These are phyloP conservation scores for Ctenicera cuprea DNA, from an alignment of 2,888 invertebrate genomes.

Conservation along the genomic window DNA sequence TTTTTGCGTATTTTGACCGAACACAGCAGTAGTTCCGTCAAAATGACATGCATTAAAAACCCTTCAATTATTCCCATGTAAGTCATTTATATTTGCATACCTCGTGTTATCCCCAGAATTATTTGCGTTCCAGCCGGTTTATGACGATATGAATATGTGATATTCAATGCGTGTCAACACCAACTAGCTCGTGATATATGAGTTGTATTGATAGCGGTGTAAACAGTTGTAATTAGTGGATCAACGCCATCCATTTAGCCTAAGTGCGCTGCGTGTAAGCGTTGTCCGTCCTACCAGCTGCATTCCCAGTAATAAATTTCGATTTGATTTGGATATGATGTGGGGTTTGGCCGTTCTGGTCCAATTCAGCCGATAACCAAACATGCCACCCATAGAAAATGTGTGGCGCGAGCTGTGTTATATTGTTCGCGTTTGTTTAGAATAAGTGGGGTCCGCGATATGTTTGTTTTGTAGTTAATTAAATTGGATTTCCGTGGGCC, in stretches of 20 bases:
- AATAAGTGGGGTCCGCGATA: neutral
- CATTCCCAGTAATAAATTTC: conserved; percentile 26
- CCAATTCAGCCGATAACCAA: conserved; percentile 8
- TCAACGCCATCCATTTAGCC: conserved; percentile 43
- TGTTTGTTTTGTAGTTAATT: conserved; percentile 7
- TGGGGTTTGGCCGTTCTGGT: conserved; percentile 14
- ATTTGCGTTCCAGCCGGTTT: conserved; percentile 15
- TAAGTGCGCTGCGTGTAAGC: conserved; percentile 21
- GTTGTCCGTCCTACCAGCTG: neutral
- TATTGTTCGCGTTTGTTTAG: conserved; percentile 3
- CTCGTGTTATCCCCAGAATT: conserved; percentile 9
- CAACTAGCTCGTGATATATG: conserved; percentile 54
- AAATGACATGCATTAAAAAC: neutral
- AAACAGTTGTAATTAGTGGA: conserved; percentile 60
- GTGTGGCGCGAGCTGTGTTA: conserved; percentile 12
- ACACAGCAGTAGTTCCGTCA: neutral
- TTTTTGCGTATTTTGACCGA: too few relatives aligned
- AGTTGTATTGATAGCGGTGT: conserved; percentile 59
- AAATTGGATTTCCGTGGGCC: neutral
- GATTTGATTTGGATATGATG: conserved; percentile 7
- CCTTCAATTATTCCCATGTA: conserved; percentile 11
- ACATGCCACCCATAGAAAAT: conserved; percentile 23
- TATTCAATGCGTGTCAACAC: conserved; percentile 57
- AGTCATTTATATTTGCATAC: conserved; percentile 19
- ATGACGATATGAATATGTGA: conserved; percentile 54